Base-by-base conservation (phyloP, 2,888 invertebrate species). In the Agrilus biguttatus region DNA sequence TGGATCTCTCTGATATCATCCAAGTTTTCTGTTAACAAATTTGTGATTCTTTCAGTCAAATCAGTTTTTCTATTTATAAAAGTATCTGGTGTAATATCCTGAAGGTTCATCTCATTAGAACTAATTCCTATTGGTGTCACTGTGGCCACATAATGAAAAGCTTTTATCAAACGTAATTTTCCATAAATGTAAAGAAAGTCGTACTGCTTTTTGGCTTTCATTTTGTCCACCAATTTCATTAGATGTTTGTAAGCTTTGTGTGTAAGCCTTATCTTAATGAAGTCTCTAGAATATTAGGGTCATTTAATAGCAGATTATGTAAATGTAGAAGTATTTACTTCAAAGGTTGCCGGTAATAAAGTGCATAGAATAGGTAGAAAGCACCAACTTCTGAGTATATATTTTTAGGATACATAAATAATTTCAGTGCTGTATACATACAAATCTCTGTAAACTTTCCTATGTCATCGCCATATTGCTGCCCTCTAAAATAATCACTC, bases 271-370 rank as follows among this genome's bases (percentile, higher is more conserved):
- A 63, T 58, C 50, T 58, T 59, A 4, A 60, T 50, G 47, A 54
- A 52, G 14, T 48, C 41, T 28, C 57, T 55, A 41, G 35, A 51
- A 54, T 41, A 36, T 10, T 10, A 10, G 8, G 10, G 5, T 21
- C 7, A 10, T 28, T 21, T 37, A 40, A 37, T 17, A 32, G 33
- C 33, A 41, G 5, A 35, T 12, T 12, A 14, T 4, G 21, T 21
- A 21, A 21, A 21, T 21, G 21, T 39, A 39, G 21, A n/a, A 2
- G 14, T 21, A 52, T 53, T 55, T 51, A 61, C 61, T 49, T 52
- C 8, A 60, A 34, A 2, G 60, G 61, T 48, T 62, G 62, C 44
- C 61, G 61, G 43, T 58, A 60, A 48, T 60, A 63, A 14, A 63
- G 40, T 6, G 54, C 56, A 47, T 62, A 62, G 8, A 63, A 39